Base-by-base conservation (phyloP, 2,888 invertebrate species). In the Troilus luridus region DNA sequence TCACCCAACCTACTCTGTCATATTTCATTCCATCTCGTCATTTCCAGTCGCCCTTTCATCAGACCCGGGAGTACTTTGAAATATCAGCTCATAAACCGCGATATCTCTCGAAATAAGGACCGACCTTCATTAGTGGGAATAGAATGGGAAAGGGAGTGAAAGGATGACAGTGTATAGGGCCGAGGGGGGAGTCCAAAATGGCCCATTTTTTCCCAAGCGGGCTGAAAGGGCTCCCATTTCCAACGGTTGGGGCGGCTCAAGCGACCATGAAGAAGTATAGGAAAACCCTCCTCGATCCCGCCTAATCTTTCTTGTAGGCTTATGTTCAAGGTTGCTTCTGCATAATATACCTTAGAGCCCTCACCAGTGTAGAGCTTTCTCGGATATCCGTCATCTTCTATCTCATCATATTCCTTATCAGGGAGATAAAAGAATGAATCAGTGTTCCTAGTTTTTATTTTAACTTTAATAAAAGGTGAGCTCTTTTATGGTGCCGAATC, bases 191-290 rank as follows among this genome's bases (percentile, higher is more conserved):
- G 56, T 85, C 11, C n/a, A 58, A 85, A 85, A 85, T 85, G 85
- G 56, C 5, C 58, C 85, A 85, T 85, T 85, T 85, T 85, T 41
- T 56, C 56, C 85, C 85, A n/a, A 58, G 56, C 12, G 56, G 56
- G 56, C 56, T 85, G n/a, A 85, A 85, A 85, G 85, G n/a, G 56
- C 21, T n/a, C 12, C 85, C 56, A 54, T 85, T n/a, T 5, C 85
- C 21, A 56, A 2, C 85, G n/a, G 85, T 85, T 85, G n/a, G 56
- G 1, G 56, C 85, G 56, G 56, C n/a, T n/a, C 56, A 85, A 85
- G 56, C 85, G 85, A 85, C 85, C 85, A 85, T 85, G 85, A 85
- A 85, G n/a, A 85, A 58, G 85, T 85, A 85, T 85, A n/a, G 85
- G 12, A 58, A 58, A 77, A 27, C 72, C 72, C 72, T 41, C 72